Percentiles rank a stretch among this genome's conserved stretches.
These are phyloP conservation scores for Motacilla tschutschensis DNA, from an alignment of 2,113 vertebrate genomes.

Conservation along the genomic window DNA sequence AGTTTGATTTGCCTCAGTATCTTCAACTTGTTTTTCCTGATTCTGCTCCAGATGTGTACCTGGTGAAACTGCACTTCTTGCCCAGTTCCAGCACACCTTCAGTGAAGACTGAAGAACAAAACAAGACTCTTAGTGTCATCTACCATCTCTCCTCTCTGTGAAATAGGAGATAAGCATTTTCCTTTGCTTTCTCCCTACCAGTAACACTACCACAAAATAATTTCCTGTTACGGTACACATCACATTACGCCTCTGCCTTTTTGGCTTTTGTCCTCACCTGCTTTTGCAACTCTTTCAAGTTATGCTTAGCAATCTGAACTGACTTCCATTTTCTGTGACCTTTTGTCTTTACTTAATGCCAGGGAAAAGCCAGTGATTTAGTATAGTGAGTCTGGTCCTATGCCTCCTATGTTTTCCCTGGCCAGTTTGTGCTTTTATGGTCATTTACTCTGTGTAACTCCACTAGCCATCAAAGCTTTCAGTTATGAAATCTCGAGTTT, in stretches of 20 bases:
- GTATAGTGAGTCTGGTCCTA: not conserved
- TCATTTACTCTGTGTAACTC: not conserved
- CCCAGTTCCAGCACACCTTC: not conserved
- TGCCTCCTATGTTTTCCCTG: not conserved
- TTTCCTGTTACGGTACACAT: not conserved
- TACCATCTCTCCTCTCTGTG: not conserved
- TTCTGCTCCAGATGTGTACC: not conserved
- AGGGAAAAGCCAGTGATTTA: not conserved
- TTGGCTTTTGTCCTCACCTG: not conserved
- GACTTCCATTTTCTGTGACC: not conserved
- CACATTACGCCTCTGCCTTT: not conserved
- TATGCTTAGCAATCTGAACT: not conserved
- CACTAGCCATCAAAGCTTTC: not conserved
- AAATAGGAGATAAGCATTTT: not conserved
- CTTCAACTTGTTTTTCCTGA: not conserved
- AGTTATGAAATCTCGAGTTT: not conserved
- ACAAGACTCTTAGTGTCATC: not conserved
- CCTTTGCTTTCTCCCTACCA: not conserved
- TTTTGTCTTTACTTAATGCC: not conserved
- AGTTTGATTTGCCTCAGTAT: not conserved
- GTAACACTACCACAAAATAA: not conserved
- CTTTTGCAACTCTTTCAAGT: not conserved
- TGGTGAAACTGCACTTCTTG: not conserved
- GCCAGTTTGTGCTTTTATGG: not conserved
- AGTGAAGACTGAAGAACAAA: not conserved